Base-by-base conservation (phyloP, 1,140 invertebrate genomes). In the Polyergus mexicanus region DNA sequence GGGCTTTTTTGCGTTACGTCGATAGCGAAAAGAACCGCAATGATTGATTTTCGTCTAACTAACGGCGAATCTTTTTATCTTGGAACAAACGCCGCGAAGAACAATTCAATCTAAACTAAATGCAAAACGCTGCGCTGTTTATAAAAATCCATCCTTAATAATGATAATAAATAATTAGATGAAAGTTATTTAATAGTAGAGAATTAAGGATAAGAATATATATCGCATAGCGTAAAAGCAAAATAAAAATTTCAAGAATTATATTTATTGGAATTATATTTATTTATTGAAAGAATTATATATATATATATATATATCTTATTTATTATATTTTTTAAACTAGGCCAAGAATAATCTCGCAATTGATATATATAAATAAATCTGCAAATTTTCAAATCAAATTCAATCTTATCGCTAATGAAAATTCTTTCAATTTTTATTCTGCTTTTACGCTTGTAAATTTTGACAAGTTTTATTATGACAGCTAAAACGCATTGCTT, bases 1-100 rank as follows among this genome's bases (percentile, higher is more conserved):
- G 65, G 65, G 25, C 65, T 69, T 69, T 71, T 81, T 71, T 71
- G 69, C 65, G 65, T 69, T 28, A 44, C 63, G 51, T 11, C 51
- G 65, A 71, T 71, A 81, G 10, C 65, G 51, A 71, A 81, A 81
- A 81, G 77, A 71, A 81, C 65, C 54, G 54, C 77, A 81, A 81
- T 81, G 77, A 81, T 81, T 81, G 77, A 81, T 81, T 81, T 81
- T 81, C 77, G 47, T 69, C 66, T 71, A 81, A 71, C 65, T 80
- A 80, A 77, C 47, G 65, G 38, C 38, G 10, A 71, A 71, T 58
- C 77, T 71, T 81, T 81, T 81, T 81, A 81, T 81, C 38, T 35
- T 72, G 5, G 47, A 22, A 35, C 77, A 35, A 22, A 38, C 51
- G 65, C 54, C 51, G 16, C 51, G 35, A 69, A 69, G 77, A 81